A percentile compares a stretch with the other conserved stretches of the same genome.
phyloP scores from a whole-genome alignment of 92 coral and sea anemone genomes.

The Actinostola sp. region DNA sequence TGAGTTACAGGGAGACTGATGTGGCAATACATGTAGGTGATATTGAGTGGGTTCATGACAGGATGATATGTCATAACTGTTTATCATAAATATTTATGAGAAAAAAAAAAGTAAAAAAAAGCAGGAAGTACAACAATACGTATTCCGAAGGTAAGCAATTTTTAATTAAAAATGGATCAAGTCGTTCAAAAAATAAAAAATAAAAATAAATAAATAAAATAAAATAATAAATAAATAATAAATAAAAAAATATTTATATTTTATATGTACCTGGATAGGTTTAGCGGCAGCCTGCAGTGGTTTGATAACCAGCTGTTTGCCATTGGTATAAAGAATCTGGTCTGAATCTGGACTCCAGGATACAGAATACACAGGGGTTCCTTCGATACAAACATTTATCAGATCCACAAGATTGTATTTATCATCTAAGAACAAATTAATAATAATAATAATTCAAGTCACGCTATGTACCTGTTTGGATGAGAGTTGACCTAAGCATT shows the following conservation, averaged over 20 bases:
- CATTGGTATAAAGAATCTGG: constrained; percentile 91
- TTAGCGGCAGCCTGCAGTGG: constrained; percentile 99
- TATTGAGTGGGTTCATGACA: no score
- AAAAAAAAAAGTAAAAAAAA: no score
- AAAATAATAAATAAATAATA: no score
- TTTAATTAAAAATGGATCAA: not conserved
- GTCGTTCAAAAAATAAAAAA: not conserved
- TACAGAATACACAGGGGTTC: constrained; percentile 94
- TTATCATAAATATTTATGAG: no score
- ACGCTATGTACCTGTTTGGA: constrained; percentile 74
- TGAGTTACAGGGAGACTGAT: no score
- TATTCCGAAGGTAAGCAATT: not conserved
- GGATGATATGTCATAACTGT: no score
- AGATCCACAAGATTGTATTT: not conserved
- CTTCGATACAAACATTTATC: constrained; percentile 40
- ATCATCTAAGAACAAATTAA: not conserved
- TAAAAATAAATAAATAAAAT: no score
- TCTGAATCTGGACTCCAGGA: constrained; percentile 99
- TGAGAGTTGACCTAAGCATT: constrained; percentile 93
- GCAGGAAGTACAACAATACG: no score
- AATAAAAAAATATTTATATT: not conserved
- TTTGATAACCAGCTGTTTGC: constrained; percentile 93
- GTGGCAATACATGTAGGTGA: no score
- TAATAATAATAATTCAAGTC: not conserved
- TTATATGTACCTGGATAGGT: constrained; percentile 86